Conservation (phyloP, 2,888 invertebrate species). For the Melitaea athalia region DNA sequence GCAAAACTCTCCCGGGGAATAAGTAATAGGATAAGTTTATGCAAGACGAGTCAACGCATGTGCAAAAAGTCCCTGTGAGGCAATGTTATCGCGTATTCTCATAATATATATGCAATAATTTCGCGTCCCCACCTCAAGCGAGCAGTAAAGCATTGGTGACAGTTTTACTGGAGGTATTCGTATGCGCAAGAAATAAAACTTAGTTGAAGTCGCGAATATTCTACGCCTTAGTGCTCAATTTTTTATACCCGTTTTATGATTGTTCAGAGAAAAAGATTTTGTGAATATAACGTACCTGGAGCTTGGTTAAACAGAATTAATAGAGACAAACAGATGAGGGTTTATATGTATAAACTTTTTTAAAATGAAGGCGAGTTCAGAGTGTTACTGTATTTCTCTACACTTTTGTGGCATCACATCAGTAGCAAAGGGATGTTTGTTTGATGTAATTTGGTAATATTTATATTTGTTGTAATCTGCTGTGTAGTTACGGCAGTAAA, state of each 20-base stretch:
- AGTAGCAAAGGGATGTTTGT: no score
- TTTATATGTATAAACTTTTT: neutral
- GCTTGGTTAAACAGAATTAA: constrained; percentile 27
- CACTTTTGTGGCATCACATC: no score
- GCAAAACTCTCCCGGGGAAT: neutral
- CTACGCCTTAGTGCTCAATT: constrained; percentile 24
- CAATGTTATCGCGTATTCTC: constrained; percentile 57
- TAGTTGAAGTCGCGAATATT: constrained; percentile 41
- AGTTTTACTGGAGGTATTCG: constrained; percentile 43
- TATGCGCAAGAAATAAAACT: constrained; percentile 49
- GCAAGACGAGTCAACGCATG: constrained; percentile 45
- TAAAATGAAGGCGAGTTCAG: no score
- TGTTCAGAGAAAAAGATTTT: constrained; percentile 26
- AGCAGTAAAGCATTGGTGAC: constrained; percentile 52
- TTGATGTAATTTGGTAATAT: no score
- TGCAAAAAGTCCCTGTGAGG: constrained; percentile 47
- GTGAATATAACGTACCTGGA: constrained; percentile 22
- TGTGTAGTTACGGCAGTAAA: no score
- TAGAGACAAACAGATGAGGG: constrained; percentile 1
- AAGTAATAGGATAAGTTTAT: constrained; percentile 55
- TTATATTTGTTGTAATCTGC: no score
- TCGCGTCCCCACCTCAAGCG: constrained; percentile 49
- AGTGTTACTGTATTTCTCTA: no score
- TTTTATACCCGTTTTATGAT: constrained; percentile 31
- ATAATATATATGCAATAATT: constrained; percentile 62